Evolutionary conservation across 2,888 invertebrate species (phyloP).

Genomic region (Apantesis nais): DNA sequence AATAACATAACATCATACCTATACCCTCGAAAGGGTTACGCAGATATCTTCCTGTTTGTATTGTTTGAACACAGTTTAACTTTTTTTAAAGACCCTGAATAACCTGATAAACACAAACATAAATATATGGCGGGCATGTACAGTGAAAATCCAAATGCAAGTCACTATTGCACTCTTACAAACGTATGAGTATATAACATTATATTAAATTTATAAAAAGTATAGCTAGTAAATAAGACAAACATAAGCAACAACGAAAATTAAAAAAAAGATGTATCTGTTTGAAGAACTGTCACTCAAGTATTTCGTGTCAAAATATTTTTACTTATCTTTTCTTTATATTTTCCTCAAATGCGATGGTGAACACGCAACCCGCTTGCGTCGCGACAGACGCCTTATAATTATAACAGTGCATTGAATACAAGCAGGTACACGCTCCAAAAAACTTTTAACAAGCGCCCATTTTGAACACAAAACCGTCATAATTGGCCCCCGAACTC

Average conservation of each 20-base stretch:
- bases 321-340: neutral
- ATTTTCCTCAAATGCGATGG: too few species aligned
- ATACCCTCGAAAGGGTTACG: too few species aligned
- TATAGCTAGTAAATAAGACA: too few species aligned
- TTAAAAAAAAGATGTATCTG: neutral
- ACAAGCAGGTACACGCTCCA: constrained; percentile 33
- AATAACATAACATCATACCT: too few species aligned
- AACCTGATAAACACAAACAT: too few species aligned
- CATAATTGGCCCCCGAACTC: constrained; percentile 57
- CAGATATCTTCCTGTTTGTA: too few species aligned
- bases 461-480: constrained; percentile 49
- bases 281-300: neutral
- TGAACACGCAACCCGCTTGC: constrained; percentile 8
- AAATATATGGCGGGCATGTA: too few species aligned
- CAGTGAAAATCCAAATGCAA: too few species aligned
- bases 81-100: too few species aligned
- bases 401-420: constrained; percentile 19
- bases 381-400: constrained; percentile 8
- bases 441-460: constrained; percentile 51
- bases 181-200: neutral
- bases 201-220: neutral
- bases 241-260: neutral
- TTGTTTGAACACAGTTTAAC: too few species aligned
- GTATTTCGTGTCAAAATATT: neutral
- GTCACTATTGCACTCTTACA: too few species aligned